These are phyloP conservation scores for Platichthys stellatus DNA, from an alignment of 2,113 vertebrate species.

Conservation along the genomic window DNA sequence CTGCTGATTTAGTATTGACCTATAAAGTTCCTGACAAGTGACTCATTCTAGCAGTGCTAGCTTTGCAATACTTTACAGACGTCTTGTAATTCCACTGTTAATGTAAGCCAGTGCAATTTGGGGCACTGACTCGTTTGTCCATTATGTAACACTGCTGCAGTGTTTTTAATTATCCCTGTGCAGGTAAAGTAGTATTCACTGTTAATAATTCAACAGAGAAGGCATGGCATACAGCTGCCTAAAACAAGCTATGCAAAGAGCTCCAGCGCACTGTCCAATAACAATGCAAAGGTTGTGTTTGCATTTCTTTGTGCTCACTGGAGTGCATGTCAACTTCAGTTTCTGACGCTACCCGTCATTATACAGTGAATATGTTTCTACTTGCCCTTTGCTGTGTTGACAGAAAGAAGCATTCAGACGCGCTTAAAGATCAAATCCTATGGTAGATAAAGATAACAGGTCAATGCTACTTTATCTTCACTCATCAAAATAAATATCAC, in stretches of 20 bases:
- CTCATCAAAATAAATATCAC: conserved; percentile 4
- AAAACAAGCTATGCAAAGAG: conserved; percentile 51
- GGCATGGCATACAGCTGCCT: conserved; percentile 50
- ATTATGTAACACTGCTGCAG: conserved; percentile 55
- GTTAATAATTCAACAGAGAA: conserved; percentile 77
- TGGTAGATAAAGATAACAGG: conserved; percentile 3
- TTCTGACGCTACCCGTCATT: conserved; percentile 25
- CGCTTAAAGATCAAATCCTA: conserved; percentile 33
- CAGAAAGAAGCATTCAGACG: conserved; percentile 41
- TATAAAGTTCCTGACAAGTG: conserved; percentile 26
- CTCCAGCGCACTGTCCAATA: conserved; percentile 24
- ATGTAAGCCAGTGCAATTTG: conserved; percentile 36
- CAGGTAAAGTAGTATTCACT: conserved; percentile 50
- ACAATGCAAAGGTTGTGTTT: conserved; percentile 29
- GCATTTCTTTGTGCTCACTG: conserved; percentile 31
- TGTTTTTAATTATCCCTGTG: conserved; percentile 55
- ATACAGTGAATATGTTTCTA: conserved; percentile 38
- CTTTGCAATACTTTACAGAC: conserved; percentile 8
- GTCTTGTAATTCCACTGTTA: background rate
- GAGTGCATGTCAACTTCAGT: conserved; percentile 18
- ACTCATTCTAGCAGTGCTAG: conserved; percentile 16
- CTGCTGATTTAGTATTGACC: conserved; percentile 39
- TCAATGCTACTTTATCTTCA: conserved; percentile 14
- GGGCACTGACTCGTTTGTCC: background rate
- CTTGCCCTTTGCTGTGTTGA: conserved; percentile 46